A percentile compares a stretch with the other conserved stretches of the same genome.
phyloP scores from a whole-genome alignment of 2,113 vertebrate genomes.

The Orycteropus afer region DNA sequence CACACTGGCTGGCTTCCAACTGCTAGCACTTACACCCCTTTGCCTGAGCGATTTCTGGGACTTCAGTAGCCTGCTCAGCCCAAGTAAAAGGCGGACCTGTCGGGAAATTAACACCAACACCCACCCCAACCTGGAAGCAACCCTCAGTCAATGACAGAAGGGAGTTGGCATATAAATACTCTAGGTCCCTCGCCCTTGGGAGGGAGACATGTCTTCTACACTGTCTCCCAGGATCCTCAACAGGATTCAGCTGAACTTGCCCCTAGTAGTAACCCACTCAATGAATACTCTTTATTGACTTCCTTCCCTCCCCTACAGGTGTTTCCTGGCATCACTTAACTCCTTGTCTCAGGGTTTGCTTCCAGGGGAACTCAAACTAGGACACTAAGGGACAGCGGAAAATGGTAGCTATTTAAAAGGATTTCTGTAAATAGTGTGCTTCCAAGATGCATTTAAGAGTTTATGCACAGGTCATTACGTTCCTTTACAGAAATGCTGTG shows the following conservation, averaged over 20 bases:
- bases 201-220: not conserved
- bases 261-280: not conserved
- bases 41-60: not conserved
- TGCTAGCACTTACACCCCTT: not conserved
- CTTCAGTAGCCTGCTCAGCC: not conserved
- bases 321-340: not conserved
- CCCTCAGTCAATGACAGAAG: not conserved
- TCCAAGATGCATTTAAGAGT: not conserved
- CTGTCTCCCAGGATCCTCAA: not conserved
- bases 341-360: not conserved
- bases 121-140: not conserved
- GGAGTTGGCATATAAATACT: not conserved
- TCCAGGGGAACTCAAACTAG: not conserved
- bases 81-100: not conserved
- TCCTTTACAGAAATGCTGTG: slow-evolving; percentile 26
- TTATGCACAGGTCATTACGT: slow-evolving; percentile 14
- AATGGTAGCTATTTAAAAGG: not conserved
- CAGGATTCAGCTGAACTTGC: not conserved
- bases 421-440: not conserved
- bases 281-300: not conserved
- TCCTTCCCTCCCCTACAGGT: not conserved
- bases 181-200: not conserved
- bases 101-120: not conserved
- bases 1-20: not conserved
- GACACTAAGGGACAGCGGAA: not conserved